Base-by-base conservation (phyloP, 2,797 vertebrate species). In the Astyanax mexicanus region DNA sequence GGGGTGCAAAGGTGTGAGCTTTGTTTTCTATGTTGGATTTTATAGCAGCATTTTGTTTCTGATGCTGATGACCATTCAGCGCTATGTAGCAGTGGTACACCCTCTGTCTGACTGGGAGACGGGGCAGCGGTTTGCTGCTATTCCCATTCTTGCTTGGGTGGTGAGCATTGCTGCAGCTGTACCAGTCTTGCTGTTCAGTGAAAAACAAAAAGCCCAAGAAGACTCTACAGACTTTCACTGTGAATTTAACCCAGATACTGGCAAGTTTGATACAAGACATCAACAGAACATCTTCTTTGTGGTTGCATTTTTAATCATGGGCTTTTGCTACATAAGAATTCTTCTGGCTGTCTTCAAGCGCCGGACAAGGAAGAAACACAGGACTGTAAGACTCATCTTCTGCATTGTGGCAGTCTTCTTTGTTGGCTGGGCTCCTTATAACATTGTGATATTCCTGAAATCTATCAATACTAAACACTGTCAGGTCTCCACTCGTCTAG, bases 401-500 rank as follows among this genome's bases (percentile, higher is more conserved):
- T 88, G 89, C 21, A 94, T 98, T 0, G 95, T 97, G 67, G 69
- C 88, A 0, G 92, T 89, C 1, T 97, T 97, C 87, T 96, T 97
- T 77, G 32, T 97, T 1, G 94, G 96, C 60, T 98, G 96, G 96
- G 92, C 94, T 51, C 97, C 97, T 3, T 98, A 96, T 81, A 98
- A 98, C 38, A 82, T 96, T 25, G 52, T 93, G 11, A 92, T 95
- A 58, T 94, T 98, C 75, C 78, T 98, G 29, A 84, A 66, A 42
- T 78, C 89, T 1, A 83, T 97, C 49, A 47, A 80, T 0, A 88
- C 89, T 19, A 0, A 55, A 0, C 19, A 23, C 0, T 99, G 97
- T 37, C 0, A 83, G 0, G 1, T 81, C 4, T 81, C 19, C 3
- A 89, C 71, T 21, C 74, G 71, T 0, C 49, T 94, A 0, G 92